These are phyloP conservation scores for Chauna torquata DNA, from an alignment of 2,113 vertebrate genomes.

Conservation along the genomic window DNA sequence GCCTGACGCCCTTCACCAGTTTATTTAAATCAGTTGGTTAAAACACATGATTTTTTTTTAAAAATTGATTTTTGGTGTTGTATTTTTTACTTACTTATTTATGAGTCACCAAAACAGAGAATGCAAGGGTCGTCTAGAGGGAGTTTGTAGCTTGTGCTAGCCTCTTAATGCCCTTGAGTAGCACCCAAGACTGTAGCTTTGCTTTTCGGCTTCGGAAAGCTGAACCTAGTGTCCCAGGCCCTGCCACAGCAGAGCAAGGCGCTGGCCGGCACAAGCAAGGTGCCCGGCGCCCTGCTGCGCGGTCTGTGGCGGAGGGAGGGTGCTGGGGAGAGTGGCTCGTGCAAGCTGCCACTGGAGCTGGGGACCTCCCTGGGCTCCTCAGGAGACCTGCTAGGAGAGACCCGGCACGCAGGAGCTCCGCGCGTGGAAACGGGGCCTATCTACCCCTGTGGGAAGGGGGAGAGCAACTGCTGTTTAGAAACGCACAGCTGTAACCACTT, in stretches of 20 bases:
- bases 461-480: neutral
- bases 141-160: neutral
- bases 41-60: neutral
- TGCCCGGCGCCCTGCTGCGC: neutral
- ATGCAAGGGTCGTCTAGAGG: neutral
- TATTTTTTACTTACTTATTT: too few species aligned
- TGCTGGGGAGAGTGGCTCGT: neutral
- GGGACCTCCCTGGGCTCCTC: neutral
- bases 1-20: neutral
- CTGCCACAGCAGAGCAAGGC: neutral
- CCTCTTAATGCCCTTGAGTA: neutral
- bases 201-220: neutral
- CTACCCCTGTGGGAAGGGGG: neutral
- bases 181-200: neutral
- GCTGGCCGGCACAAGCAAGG: accelerated
- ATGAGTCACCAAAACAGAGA: neutral
- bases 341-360: neutral
- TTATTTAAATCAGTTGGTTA: neutral
- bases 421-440: neutral
- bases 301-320: neutral
- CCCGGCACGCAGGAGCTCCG: neutral
- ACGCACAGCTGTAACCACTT: neutral
- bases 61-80: too few species aligned
- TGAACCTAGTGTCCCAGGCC: accelerated
- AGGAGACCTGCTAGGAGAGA: neutral